Base-by-base conservation (phyloP, 2,113 vertebrate species). In the Pitta sordida region DNA sequence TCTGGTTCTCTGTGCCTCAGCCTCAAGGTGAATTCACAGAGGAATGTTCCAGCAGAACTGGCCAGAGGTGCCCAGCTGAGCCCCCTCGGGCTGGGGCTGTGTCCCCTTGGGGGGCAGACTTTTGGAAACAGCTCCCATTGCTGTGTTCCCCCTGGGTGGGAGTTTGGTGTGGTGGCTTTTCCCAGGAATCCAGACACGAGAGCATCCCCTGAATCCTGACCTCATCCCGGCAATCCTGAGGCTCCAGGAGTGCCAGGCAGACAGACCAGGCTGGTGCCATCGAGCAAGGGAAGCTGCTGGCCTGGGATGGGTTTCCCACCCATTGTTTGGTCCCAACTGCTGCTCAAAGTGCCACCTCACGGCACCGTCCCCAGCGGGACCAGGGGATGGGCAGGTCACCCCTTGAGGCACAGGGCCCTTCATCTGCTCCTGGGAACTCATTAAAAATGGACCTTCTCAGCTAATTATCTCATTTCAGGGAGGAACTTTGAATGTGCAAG, bases 401-500 rank as follows among this genome's bases (percentile, higher is more conserved):
- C 36, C 59, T n/a, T 8, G 0, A 1, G 55, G 51, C 36, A 16
- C 1, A 0, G 5, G 13, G 51, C 62, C 30, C 62, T 56, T 2
- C 23, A 21, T 3, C 27, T 2, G 1, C 4, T 6, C 2, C 3
- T 51, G 46, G 74, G 34, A 67, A 11, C 13, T n/a, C 58, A 18
- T 21, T 32, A 12, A 30, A 78, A 82, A 23, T 9, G 14, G 41
- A 18, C 13, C 32, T 60, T 30, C 29, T 30, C 44, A 82, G 65
- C 34, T 13, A 62, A 32, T 34, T 52, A 27, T 53, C 16, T 70
- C 58, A 37, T 6, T 21, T 46, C 17, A 2, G 26, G 11, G 58
- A 46, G 41, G 18, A 55, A 13, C 37, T 60, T 86, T 69, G 16
- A 13, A 41, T 32, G 30, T n/a, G 30, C n/a, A 19, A 64, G 18